phyloP scores from a whole-genome alignment of 2,888 invertebrate genomes.

The Eretmocerus hayati region DNA sequence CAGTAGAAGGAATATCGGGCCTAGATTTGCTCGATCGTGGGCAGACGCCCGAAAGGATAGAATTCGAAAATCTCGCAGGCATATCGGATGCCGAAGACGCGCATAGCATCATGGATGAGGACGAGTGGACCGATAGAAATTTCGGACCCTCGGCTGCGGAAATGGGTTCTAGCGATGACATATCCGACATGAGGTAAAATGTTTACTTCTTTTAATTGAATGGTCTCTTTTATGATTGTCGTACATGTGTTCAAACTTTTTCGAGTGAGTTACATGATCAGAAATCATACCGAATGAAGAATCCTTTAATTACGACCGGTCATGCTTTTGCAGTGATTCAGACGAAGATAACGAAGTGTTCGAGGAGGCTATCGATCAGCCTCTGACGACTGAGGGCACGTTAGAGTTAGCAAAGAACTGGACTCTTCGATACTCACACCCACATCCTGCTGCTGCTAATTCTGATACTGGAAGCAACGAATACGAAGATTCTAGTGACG shows the following conservation, averaged over 20 bases:
- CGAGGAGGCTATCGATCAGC: slow-evolving; percentile 62
- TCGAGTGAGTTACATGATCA: not conserved
- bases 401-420: slow-evolving; percentile 63
- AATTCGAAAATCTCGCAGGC: slow-evolving; percentile 67
- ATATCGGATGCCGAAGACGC: slow-evolving; percentile 60
- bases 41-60: slow-evolving; percentile 71
- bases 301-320: too few species aligned
- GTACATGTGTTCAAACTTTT: not conserved
- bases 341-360: slow-evolving; percentile 62
- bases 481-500: slow-evolving; percentile 47
- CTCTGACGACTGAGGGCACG: slow-evolving; percentile 60
- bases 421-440: slow-evolving; percentile 54
- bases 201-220: slow-evolving; percentile 6
- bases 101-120: slow-evolving; percentile 81
- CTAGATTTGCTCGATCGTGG: slow-evolving; percentile 52
- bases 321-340: slow-evolving; percentile 51
- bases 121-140: slow-evolving; percentile 92
- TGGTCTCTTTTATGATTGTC: not conserved
- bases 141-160: slow-evolving; percentile 74
- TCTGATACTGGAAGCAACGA: slow-evolving; percentile 50
- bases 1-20: slow-evolving; percentile 47
- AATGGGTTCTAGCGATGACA: slow-evolving; percentile 60
- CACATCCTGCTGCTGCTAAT: slow-evolving; percentile 37
- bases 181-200: slow-evolving; percentile 51
- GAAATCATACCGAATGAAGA: too few species aligned